These are phyloP conservation scores for Ips typographus DNA, from an alignment of 1,140 invertebrate genomes.

Conservation along the genomic window DNA sequence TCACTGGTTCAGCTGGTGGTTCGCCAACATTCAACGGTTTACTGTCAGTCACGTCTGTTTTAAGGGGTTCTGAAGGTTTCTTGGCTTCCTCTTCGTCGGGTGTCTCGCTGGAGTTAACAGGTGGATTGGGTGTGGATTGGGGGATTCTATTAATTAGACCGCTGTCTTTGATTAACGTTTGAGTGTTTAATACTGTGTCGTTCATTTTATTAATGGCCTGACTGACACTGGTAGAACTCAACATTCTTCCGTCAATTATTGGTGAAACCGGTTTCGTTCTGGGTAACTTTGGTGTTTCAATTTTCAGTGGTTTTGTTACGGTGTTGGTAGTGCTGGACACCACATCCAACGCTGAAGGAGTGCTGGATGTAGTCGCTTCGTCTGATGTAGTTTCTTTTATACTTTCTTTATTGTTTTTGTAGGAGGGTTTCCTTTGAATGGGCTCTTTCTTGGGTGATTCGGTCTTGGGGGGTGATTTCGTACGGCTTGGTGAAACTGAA, in stretches of 20 bases:
- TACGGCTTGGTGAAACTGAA: slow-evolving; percentile 6
- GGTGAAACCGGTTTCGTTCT: slow-evolving; percentile 40
- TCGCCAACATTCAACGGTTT: not conserved
- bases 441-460: slow-evolving; percentile 20
- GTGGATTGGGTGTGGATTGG: slow-evolving; percentile 30
- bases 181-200: slow-evolving; percentile 50
- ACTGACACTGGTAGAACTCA: slow-evolving; percentile 51
- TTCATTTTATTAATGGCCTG: slow-evolving; percentile 52
- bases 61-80: not conserved
- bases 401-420: not conserved
- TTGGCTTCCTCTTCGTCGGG: not conserved
- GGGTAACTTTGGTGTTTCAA: slow-evolving; percentile 45
- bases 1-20: not conserved
- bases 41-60: not conserved
- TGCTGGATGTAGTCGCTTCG: not conserved
- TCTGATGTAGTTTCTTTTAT: not conserved
- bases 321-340: slow-evolving; percentile 49
- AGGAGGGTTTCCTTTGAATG: slow-evolving; percentile 1
- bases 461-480: slow-evolving; percentile 4
- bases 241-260: slow-evolving; percentile 45
- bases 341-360: slow-evolving; percentile 43
- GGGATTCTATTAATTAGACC: slow-evolving; percentile 42
- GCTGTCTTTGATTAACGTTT: slow-evolving; percentile 49
- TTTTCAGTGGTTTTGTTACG: slow-evolving; percentile 48
- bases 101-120: not conserved